A percentile compares a stretch with the other conserved stretches of the same genome.
Conservation (phyloP, 1,140 invertebrate genomes). For the Dysdera silvatica region DNA sequence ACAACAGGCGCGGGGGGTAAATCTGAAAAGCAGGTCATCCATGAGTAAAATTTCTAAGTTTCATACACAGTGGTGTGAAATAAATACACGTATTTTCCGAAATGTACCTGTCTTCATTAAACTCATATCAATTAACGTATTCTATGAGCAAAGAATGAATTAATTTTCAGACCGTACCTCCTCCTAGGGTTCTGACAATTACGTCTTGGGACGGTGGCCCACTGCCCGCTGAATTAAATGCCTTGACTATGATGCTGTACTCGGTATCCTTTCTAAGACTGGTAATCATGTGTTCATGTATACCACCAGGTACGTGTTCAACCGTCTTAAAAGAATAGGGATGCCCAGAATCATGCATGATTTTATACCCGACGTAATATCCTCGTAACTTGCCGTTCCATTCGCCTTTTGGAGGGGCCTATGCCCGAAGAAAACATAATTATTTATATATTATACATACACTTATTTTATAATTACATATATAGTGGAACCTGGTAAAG, state of each 20-base stretch:
- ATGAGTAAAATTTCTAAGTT: neutral
- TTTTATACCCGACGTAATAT: constrained; percentile 49
- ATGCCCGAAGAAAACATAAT: too few species aligned
- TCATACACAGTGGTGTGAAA: neutral
- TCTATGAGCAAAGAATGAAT: too few species aligned
- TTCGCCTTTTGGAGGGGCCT: constrained; percentile 69
- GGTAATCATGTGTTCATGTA: constrained; percentile 34
- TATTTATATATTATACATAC: too few species aligned
- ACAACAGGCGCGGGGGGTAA: constrained; percentile 31
- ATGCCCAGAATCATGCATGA: constrained; percentile 9
- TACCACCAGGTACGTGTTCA: constrained; percentile 10
- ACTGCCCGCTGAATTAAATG: constrained; percentile 34
- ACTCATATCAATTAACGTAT: neutral
- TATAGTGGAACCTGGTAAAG: too few species aligned
- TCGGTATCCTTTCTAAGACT: constrained; percentile 33
- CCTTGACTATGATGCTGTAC: constrained; percentile 35
- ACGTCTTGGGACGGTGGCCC: constrained; percentile 35
- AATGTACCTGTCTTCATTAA: neutral
- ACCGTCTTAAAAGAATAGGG: constrained; percentile 31
- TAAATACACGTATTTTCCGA: neutral
- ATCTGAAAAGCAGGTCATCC: constrained; percentile 25
- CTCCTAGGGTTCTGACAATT: constrained; percentile 32
- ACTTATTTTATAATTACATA: neutral
- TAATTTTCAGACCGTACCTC: constrained; percentile 10
- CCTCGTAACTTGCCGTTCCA: constrained; percentile 90